Evolutionary conservation across 1,140 invertebrate genomes (phyloP).

Genomic region (Parapsyche elsis): DNA sequence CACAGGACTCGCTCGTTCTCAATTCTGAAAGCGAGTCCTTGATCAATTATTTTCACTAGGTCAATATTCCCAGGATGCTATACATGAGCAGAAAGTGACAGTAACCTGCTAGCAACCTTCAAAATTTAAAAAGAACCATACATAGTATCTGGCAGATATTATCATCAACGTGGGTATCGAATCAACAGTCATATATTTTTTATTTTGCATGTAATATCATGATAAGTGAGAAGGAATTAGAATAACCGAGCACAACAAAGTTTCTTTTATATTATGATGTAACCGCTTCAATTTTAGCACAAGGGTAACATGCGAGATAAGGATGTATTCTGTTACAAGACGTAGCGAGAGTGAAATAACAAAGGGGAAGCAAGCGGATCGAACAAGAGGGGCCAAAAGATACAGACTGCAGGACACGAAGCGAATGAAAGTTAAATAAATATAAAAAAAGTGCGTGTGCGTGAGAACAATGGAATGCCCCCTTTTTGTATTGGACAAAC

Average conservation of each 20-base stretch:
- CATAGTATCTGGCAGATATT: too few species aligned
- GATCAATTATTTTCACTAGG: slow-evolving; percentile 56
- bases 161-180: too few species aligned
- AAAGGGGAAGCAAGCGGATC: neutral
- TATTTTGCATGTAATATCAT: neutral
- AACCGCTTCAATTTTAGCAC: slow-evolving; percentile 33
- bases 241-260: neutral
- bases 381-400: neutral
- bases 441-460: slow-evolving; percentile 62
- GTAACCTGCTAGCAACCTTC: neutral
- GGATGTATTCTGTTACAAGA: slow-evolving; percentile 1
- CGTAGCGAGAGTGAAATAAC: neutral
- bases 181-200: neutral
- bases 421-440: neutral
- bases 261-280: slow-evolving; percentile 40
- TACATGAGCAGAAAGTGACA: slow-evolving; percentile 17
- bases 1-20: slow-evolving; percentile 1
- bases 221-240: slow-evolving; percentile 2
- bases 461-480: slow-evolving; percentile 68
- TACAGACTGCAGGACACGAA: slow-evolving; percentile 27
- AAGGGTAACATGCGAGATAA: neutral
- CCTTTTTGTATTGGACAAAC: slow-evolving; percentile 62
- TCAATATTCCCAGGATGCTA: slow-evolving; percentile 55
- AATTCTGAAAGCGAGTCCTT: slow-evolving; percentile 57
- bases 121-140: neutral